Base-by-base conservation (phyloP, 2,888 invertebrate genomes). In the Drosophila infuscata region DNA sequence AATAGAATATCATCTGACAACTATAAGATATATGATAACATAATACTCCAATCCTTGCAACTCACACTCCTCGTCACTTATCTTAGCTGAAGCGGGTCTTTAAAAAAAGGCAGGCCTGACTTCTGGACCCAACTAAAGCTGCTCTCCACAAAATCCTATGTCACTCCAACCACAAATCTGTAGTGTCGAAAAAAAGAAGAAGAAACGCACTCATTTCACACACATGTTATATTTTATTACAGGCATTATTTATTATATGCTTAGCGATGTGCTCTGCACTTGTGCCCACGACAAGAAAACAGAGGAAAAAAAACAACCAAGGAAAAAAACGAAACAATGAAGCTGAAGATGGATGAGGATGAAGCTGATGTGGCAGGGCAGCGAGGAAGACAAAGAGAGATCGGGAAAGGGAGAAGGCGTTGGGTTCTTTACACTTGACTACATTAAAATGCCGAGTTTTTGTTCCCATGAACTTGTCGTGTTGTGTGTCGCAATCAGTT, bases 391-490 rank as follows among this genome's bases (percentile, higher is more conserved):
- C 4, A 0, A 49, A 7, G 20, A 25, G 4, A 11, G 11, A 32
- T 25, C 15, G 43, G 9, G 15, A 30, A n/a, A 4, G 8, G 2
- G 41, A 29, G n/a, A 29, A 11, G 41, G 43, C 33, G 36, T 59
- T 36, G 49, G 32, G 32, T 33, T 66, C 61, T 70, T 87, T 74
- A 83, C 83, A 83, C 83, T 83, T 79, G 87, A 83, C 84, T 87
- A 76, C 69, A 57, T 49, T 56, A 71, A 70, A 75, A 57, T 70
- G 63, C 83, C 58, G 73, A 65, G 66, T 70, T 83, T 46, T 83
- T 76, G 73, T 85, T 85, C 84, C 84, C 84, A 85, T 89, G 84
- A 84, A 87, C 84, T 84, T 56, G 29, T 56, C 41, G 56, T 76
- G 72, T 68, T 66, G 62, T 85, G 65, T 79, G 65, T 76, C 32